A percentile compares a stretch with the other conserved stretches of the same genome.
phyloP scores from a whole-genome alignment of 2,797 vertebrate genomes.

The Anolis apletophallus region DNA sequence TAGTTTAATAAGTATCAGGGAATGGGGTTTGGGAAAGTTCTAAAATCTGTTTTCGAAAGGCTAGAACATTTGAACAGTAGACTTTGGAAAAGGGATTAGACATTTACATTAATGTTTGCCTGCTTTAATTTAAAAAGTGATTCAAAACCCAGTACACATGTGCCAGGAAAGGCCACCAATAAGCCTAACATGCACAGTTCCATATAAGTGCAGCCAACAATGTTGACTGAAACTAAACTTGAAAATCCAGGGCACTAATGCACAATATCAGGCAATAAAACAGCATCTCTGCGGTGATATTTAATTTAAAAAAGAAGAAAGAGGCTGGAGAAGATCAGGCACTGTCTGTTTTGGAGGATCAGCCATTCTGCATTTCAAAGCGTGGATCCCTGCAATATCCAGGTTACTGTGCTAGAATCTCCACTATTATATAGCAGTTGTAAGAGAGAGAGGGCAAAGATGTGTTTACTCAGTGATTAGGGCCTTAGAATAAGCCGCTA shows the following conservation, averaged over 20 bases:
- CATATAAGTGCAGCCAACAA: constrained; percentile 77
- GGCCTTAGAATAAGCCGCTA: constrained; percentile 99
- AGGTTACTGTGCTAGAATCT: constrained; percentile 93
- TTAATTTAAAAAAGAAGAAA: constrained; percentile 86
- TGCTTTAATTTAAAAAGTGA: constrained; percentile 81
- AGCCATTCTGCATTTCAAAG: constrained; percentile 88
- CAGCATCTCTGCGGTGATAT: constrained; percentile 82
- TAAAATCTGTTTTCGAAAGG: constrained; percentile 71
- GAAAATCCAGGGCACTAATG: constrained; percentile 82
- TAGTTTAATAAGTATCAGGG: constrained; percentile 47
- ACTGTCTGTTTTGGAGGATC: constrained; percentile 84
- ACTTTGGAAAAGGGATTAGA: constrained; percentile 80
- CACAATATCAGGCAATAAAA: constrained; percentile 85
- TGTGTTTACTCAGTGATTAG: constrained; percentile 99
- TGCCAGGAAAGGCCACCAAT: constrained; percentile 76
- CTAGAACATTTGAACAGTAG: constrained; percentile 73
- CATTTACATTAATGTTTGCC: constrained; percentile 76
- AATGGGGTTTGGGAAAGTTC: constrained; percentile 67
- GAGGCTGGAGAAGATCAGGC: constrained; percentile 79
- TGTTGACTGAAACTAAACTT: constrained; percentile 84
- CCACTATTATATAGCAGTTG: constrained; percentile 92
- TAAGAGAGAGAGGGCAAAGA: constrained; percentile 95
- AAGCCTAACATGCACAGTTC: constrained; percentile 80
- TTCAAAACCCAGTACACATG: constrained; percentile 77
- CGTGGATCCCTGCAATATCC: constrained; percentile 86